These are phyloP conservation scores for Elaphurus davidianus DNA, from an alignment of 2,113 vertebrate species.

Conservation along the genomic window DNA sequence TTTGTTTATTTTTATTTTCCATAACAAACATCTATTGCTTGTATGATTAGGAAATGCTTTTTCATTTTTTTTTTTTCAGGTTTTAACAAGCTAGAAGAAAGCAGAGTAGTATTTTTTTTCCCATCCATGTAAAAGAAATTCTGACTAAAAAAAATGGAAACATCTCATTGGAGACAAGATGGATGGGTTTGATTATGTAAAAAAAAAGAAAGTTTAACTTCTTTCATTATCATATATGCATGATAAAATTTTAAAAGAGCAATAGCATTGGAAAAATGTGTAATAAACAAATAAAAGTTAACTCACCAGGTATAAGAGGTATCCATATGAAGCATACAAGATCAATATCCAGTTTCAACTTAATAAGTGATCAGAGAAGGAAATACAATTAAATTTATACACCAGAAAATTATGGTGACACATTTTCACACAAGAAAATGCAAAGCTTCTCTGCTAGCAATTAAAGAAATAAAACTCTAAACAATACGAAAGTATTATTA, in stretches of 20 bases:
- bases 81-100: neutral
- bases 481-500: accelerated
- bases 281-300: neutral
- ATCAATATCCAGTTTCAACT: neutral
- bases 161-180: neutral
- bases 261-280: neutral
- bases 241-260: neutral
- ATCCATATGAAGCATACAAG: neutral
- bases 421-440: neutral
- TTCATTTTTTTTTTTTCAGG: neutral
- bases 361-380: neutral
- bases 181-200: neutral
- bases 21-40: neutral
- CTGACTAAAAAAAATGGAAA: neutral
- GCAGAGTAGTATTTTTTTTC: neutral
- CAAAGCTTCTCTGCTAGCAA: neutral
- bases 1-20: neutral
- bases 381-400: neutral
- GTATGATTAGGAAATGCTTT: neutral
- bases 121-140: neutral
- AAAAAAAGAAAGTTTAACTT: neutral
- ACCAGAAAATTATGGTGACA: neutral
- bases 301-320: neutral
- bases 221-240: neutral
- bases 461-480: neutral